Evolutionary conservation across 2,888 invertebrate species (phyloP), one percentile per base, ranked within the genome.

Genomic region (Acanthococcus lagerstroemiae): DNA sequence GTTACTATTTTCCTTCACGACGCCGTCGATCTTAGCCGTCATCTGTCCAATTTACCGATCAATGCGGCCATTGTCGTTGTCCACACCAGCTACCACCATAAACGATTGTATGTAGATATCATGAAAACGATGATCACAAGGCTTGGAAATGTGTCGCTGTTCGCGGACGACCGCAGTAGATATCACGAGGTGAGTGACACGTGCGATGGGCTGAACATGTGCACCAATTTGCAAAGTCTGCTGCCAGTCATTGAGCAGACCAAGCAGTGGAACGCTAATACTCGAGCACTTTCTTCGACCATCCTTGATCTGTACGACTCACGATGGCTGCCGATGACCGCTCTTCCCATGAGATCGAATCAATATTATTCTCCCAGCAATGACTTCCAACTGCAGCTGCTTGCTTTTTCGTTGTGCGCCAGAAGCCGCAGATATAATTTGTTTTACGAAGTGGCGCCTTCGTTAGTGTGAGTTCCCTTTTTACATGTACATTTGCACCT

Each of bases 81-180:
- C 15, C 67, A 67, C 58, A 65, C 67, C 15, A 54, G 63, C 15
- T 55, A 67, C 60, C 45, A 19, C n/a, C 25, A 17, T 21, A 56
- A 45, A 56, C 52, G 66, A 37, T 26, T 66, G 17, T 48, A 56
- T 30, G 30, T 66, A 2, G 63, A 44, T 26, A 67, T 71, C 44
- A 65, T 71, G 15, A 71, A 72, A 55, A 56, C 69, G 48, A 69
- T 72, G 68, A 69, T 69, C 25, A 69, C 69, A 17, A 63, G 66
- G 17, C 58, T 71, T 25, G 71, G 72, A 6, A 71, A 72, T 66
- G 70, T 72, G 9, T 72, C 72, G 12, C 65, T 72, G 44, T 70
- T 70, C 55, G 68, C 63, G 19, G 70, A 70, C 30, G 68, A 69
- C 26, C 67, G 68, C 21, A 69, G 69, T 61, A 54, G 60, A 21